Evolutionary conservation across 2,113 vertebrate species (phyloP).

Genomic region (Daphoenositta chrysoptera): DNA sequence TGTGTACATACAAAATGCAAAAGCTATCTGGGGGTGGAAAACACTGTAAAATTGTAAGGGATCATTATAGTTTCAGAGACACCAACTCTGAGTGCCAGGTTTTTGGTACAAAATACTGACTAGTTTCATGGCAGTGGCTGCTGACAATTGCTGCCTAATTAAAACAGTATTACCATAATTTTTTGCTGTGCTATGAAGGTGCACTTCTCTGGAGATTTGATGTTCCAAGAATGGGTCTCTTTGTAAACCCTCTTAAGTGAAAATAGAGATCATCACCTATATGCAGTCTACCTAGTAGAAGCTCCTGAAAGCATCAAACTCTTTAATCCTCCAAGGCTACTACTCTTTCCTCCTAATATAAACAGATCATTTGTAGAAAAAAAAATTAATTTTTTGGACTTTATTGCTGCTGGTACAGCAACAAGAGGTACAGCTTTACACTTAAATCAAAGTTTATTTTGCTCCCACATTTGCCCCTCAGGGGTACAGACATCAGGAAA

Average conservation of each 20-base stretch:
- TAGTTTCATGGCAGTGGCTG: background rate
- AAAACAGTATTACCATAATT: background rate
- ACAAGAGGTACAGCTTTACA: background rate
- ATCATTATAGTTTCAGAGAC: background rate
- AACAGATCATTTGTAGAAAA: background rate
- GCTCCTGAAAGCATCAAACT: background rate
- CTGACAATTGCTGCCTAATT: background rate
- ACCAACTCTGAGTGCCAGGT: background rate
- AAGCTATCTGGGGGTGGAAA: background rate
- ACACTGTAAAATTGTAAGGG: background rate
- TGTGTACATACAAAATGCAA: background rate
- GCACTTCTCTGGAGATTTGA: background rate
- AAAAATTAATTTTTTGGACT: background rate
- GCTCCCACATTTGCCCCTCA: background rate
- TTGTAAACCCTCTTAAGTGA: background rate
- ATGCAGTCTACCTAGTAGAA: background rate
- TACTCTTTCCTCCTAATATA: background rate
- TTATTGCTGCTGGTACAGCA: background rate
- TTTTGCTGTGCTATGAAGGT: background rate
- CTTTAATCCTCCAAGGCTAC: background rate
- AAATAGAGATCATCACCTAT: background rate
- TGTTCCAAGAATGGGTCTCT: background rate
- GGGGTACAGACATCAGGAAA: background rate
- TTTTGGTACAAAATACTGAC: background rate
- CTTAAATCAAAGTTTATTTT: background rate